These are phyloP conservation scores for Cygnus atratus DNA, from an alignment of 2,113 vertebrate species.

Conservation along the genomic window DNA sequence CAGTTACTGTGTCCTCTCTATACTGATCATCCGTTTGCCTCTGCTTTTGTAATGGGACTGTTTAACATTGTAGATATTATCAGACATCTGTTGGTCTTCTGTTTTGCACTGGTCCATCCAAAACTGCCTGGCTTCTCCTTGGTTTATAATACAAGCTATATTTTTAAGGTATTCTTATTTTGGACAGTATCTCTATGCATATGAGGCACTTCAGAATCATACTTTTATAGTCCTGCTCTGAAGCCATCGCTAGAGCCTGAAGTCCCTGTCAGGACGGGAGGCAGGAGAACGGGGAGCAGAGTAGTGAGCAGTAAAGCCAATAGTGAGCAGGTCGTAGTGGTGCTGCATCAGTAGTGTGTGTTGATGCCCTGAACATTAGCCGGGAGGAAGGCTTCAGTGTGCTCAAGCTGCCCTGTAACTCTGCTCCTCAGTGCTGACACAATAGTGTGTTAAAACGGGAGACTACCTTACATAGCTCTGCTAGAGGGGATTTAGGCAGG, in stretches of 20 bases:
- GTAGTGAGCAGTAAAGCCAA: neutral
- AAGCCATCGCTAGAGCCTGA: neutral
- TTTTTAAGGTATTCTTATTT: neutral
- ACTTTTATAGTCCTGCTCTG: neutral
- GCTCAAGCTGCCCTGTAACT: neutral
- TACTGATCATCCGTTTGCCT: neutral
- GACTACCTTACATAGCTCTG: neutral
- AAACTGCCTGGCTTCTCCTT: neutral
- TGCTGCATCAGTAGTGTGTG: accelerated
- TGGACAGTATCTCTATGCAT: neutral
- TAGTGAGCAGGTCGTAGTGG: accelerated
- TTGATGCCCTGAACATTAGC: neutral
- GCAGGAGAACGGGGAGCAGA: neutral
- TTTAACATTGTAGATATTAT: accelerated
- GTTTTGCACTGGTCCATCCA: accelerated
- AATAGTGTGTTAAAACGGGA: neutral
- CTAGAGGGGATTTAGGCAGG: neutral
- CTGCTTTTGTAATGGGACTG: neutral
- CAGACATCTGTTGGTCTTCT: neutral
- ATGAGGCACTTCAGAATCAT: neutral
- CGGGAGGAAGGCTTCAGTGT: neutral
- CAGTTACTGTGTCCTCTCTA: neutral
- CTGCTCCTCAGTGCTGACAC: neutral
- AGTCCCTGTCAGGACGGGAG: neutral
- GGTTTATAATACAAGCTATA: neutral